phyloP scores from a whole-genome alignment of 2,888 invertebrate species.

The Acleris sparsana region DNA sequence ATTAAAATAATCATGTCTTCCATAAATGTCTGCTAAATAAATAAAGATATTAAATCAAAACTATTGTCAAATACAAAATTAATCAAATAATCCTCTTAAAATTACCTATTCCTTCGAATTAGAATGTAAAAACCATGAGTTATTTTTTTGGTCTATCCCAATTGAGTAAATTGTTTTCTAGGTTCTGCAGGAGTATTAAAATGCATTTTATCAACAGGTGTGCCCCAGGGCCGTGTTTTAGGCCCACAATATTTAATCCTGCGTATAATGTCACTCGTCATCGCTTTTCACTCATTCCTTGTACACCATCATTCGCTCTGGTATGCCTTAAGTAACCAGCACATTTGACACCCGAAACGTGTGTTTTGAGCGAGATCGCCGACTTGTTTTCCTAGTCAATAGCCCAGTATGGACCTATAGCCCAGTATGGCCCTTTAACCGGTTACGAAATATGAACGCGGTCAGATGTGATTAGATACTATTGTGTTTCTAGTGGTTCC shows the following conservation, averaged over 20 bases:
- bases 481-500: constrained; percentile 21
- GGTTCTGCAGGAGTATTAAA: background rate
- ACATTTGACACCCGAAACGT: constrained; percentile 41
- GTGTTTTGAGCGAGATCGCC: constrained; percentile 23
- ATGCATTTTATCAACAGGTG: background rate
- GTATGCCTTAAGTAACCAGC: constrained; percentile 50
- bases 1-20: no score
- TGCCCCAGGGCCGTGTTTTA: background rate
- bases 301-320: constrained; percentile 42
- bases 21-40: no score
- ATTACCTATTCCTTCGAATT: no score
- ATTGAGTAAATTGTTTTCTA: no score
- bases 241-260: background rate
- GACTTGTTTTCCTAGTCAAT: constrained; percentile 28
- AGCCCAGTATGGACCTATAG: constrained; percentile 22
- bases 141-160: no score
- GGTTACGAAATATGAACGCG: constrained; percentile 12
- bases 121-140: no score
- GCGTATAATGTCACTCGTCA: background rate
- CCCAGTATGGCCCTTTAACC: constrained; percentile 34
- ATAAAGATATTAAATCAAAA: no score
- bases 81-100: no score
- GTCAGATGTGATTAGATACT: constrained; percentile 33
- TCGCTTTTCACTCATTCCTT: constrained; percentile 2
- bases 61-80: no score